Evolutionary conservation across 2,888 invertebrate species (phyloP).

Genomic region (Chloroclystis v-ata): DNA sequence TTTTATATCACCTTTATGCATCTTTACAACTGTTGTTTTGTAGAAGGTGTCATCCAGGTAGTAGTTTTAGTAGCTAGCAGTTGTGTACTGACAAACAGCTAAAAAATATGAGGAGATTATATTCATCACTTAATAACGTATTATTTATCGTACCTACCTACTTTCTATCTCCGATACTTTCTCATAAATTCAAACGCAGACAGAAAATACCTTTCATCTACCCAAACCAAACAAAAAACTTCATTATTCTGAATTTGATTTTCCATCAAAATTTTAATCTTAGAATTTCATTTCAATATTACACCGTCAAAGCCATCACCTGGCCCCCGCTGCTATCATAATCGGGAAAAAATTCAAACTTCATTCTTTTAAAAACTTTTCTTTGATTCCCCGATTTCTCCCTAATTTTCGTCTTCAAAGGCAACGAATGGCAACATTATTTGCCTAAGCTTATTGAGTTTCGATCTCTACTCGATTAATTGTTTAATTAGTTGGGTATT

Average conservation of each 20-base stretch:
- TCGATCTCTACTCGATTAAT: slow-evolving; percentile 27
- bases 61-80: too few relatives aligned
- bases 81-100: too few relatives aligned
- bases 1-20: too few relatives aligned
- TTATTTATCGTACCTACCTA: too few relatives aligned
- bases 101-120: too few relatives aligned
- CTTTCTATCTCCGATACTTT: too few relatives aligned
- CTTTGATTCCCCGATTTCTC: slow-evolving; percentile 53
- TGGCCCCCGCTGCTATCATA: slow-evolving; percentile 61
- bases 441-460: slow-evolving; percentile 37
- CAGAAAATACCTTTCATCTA: not conserved
- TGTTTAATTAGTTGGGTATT: slow-evolving; percentile 30
- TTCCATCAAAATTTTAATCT: slow-evolving; percentile 13
- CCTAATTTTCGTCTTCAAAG: slow-evolving; percentile 51
- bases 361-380: slow-evolving; percentile 51
- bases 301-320: slow-evolving; percentile 29
- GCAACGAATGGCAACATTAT: slow-evolving; percentile 66
- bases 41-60: too few relatives aligned
- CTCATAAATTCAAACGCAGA: too few relatives aligned
- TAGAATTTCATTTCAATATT: slow-evolving; percentile 6
- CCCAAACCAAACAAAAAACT: not conserved
- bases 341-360: slow-evolving; percentile 57
- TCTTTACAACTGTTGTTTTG: too few relatives aligned
- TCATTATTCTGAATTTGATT: slow-evolving; percentile 5
- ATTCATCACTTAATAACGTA: too few relatives aligned